Evolutionary conservation across 2,113 vertebrate species (phyloP), one percentile per base, ranked within the genome.

Genomic region (Perccottus glenii): DNA sequence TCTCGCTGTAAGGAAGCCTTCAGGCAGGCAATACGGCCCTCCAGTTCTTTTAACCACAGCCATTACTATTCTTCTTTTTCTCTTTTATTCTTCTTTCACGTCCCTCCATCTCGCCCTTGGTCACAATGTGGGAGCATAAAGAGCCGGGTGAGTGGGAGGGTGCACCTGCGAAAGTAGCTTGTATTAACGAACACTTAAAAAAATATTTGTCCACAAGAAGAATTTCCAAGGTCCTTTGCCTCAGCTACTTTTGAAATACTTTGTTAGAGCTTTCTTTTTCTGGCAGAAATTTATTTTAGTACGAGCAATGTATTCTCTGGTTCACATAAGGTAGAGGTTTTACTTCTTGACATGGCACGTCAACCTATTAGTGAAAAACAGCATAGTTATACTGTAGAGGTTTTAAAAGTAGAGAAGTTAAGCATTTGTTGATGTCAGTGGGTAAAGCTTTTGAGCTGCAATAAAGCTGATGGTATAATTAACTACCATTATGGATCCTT

Each of bases 1-100:
- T 78, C 77, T 63, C 59, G 51, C 73, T 74, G 57, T 64, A 45
- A 73, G 60, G 61, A n/a, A 63, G 75, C 64, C 84, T 81, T 66
- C 9, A 1, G 80, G 81, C 75, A 75, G 60, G 6, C 56, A 78
- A 69, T 77, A 73, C 64, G 67, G 52, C 60, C 64, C 75, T 32
- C 15, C 42, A 77, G 74, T 75, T 32, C 4, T 75, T 42, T 65
- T 71, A 77, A 27, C 11, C 62, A 65, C 62, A 60, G 44, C 66
- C 66, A 64, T 61, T 50, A 67, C 61, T 51, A 14, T 50, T 38
- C 36, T 32, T 44, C n/a, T 14, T 6, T 36, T 46, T 56, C 38
- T 12, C 38, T 48, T 60, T 55, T 48, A 8, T 57, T n/a, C 63
- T 83, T 73, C 44, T 51, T 49, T 71, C 70, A 60, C 66, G 67